These are phyloP conservation scores for Antrozous pallidus DNA, from an alignment of 2,797 vertebrate genomes.

Conservation along the genomic window DNA sequence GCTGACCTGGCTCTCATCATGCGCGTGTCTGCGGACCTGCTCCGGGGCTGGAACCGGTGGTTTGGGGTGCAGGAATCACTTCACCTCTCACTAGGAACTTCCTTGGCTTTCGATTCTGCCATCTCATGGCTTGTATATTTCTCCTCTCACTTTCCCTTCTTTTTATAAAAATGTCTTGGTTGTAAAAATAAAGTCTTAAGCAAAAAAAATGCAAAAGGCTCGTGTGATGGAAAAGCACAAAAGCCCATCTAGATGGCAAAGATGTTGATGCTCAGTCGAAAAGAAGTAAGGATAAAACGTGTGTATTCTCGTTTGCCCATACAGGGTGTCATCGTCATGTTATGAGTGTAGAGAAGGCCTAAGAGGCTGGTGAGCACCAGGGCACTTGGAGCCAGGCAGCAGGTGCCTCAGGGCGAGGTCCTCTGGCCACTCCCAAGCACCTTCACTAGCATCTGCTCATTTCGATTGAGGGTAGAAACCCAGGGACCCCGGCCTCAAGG, in stretches of 20 bases:
- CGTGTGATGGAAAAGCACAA: not conserved
- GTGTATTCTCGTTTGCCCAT: not conserved
- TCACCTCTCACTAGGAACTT: not conserved
- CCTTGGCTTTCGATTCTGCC: not conserved
- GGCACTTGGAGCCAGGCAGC: not conserved
- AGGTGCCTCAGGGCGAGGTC: rapidly evolving
- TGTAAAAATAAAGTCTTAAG: conserved; percentile 63
- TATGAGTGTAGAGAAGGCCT: not conserved
- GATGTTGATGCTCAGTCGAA: not conserved
- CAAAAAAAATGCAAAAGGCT: not conserved
- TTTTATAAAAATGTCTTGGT: not conserved
- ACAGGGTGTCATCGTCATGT: rapidly evolving
- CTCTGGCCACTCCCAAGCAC: not conserved
- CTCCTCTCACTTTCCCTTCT: not conserved
- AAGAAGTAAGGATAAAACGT: not conserved
- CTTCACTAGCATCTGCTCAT: not conserved
- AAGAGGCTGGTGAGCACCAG: not conserved
- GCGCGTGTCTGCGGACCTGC: not conserved
- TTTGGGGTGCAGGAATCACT: not conserved
- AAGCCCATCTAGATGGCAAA: not conserved
- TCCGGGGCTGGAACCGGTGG: not conserved
- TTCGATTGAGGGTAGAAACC: not conserved
- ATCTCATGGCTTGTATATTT: not conserved
- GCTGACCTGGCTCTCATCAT: not conserved
- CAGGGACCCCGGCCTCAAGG: not conserved